Base-by-base conservation (phyloP, 2,888 invertebrate genomes). In the Sialis fuliginosa region DNA sequence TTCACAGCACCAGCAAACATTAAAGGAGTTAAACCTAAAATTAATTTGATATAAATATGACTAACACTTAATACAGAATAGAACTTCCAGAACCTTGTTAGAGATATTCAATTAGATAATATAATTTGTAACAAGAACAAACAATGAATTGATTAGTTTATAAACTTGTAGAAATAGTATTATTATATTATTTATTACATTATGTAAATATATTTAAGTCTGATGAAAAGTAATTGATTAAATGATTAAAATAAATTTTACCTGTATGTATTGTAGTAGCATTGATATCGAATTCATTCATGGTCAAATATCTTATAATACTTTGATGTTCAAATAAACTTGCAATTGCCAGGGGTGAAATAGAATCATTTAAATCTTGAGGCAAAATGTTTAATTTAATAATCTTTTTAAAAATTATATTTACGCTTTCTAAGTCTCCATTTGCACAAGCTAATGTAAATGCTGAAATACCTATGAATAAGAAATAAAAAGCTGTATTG, bases 1-100 rank as follows among this genome's bases (percentile, higher is more conserved):
- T 58, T 55, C 50, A 58, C 53, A 13, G 59, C 58, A 32, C 57
- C 55, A 8, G 62, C 61, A 48, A 61, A 62, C 60, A 62, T 63
- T n/a, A 60, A 47, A 4, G 62, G 61, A 6, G 61, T 60, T 22
- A 62, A 50, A 39, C 54, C 62, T 63, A 51, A 44, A 57, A 57
- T 46, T 45, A 50, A 42, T 46, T 44, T 43, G 35, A 44, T 33
- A 42, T 45, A 12, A 45, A 37, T 35, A 37, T 7, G 4, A 7
- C 8, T 10, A 13, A 41, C 30, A 40, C 22, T 2, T 22, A 22
- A 22, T 22, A 22, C 22, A 22, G 4, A 22, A 22, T 22, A 22
- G 4, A 22, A 22, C 22, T 22, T 22, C 4, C 22, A 22, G 22
- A 22, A 22, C 4, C 22, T 22, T 22, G 22, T 22, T 22, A 22